Evolutionary conservation across 2,113 vertebrate species (phyloP).

Genomic region (Perognathus longimembris): DNA sequence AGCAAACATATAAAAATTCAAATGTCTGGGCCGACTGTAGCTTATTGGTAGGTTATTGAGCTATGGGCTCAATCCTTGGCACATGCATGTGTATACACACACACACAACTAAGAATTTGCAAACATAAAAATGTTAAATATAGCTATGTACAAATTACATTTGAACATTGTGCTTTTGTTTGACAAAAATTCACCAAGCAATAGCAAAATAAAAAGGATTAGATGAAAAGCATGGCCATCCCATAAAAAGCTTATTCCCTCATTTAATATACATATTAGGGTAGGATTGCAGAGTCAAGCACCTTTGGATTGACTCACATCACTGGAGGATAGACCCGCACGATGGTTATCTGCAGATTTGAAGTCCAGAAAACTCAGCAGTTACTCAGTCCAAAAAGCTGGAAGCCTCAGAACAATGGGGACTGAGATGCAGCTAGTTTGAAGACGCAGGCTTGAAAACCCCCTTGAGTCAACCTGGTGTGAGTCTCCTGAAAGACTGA

Average conservation of each 20-base stretch:
- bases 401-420: background rate
- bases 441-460: no score
- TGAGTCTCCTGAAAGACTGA: background rate
- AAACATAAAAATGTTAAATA: background rate
- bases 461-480: background rate
- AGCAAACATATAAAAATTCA: background rate
- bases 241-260: background rate
- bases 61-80: background rate
- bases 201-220: conserved; percentile 4
- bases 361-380: background rate
- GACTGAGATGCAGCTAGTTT: background rate
- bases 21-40: background rate
- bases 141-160: background rate
- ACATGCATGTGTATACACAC: no score
- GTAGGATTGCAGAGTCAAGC: background rate
- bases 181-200: conserved; percentile 29
- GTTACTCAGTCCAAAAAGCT: background rate
- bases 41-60: background rate
- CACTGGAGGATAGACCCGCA: background rate
- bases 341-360: background rate
- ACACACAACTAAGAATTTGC: background rate
- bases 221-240: background rate
- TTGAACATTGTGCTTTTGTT: background rate
- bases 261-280: background rate
- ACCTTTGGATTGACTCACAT: background rate